These are phyloP conservation scores for Lepisosteus osseus DNA, from an alignment of 2,113 vertebrate species.

Conservation along the genomic window DNA sequence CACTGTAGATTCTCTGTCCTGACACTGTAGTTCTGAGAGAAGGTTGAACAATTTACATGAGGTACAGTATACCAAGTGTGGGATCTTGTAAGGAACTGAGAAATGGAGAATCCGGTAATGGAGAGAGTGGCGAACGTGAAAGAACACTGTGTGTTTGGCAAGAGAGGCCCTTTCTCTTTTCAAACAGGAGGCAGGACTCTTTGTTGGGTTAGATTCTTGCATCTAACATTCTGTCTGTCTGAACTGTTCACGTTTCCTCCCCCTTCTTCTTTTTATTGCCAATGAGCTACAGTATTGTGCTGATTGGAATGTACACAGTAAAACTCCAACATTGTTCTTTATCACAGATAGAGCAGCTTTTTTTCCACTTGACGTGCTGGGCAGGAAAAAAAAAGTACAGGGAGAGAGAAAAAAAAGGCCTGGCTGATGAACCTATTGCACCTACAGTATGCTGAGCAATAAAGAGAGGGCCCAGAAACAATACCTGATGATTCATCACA, in stretches of 20 bases:
- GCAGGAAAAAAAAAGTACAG: conserved; percentile 9
- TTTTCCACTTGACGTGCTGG: conserved; percentile 29
- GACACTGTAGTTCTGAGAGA: too few relatives aligned
- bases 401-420: conserved; percentile 40
- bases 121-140: too few relatives aligned
- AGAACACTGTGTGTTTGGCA: too few relatives aligned
- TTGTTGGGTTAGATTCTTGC: too few relatives aligned
- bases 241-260: conserved; percentile 19
- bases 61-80: too few relatives aligned
- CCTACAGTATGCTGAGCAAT: conserved; percentile 23
- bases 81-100: too few relatives aligned
- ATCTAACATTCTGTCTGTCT: too few relatives aligned
- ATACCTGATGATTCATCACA: conserved; percentile 61
- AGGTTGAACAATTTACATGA: too few relatives aligned
- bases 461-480: conserved; percentile 52
- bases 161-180: too few relatives aligned
- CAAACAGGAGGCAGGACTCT: too few relatives aligned
- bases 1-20: too few relatives aligned
- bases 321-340: conserved; percentile 47
- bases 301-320: conserved; percentile 57
- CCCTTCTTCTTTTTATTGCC: conserved; percentile 48
- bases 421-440: conserved; percentile 46
- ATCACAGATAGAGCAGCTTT: conserved; percentile 41
- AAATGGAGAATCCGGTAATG: too few relatives aligned
- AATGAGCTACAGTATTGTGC: conserved; percentile 55